Percentiles rank a stretch among this genome's conserved stretches.
phyloP scores from a whole-genome alignment of 2,888 invertebrate species.

The Brachypterus glaber region DNA sequence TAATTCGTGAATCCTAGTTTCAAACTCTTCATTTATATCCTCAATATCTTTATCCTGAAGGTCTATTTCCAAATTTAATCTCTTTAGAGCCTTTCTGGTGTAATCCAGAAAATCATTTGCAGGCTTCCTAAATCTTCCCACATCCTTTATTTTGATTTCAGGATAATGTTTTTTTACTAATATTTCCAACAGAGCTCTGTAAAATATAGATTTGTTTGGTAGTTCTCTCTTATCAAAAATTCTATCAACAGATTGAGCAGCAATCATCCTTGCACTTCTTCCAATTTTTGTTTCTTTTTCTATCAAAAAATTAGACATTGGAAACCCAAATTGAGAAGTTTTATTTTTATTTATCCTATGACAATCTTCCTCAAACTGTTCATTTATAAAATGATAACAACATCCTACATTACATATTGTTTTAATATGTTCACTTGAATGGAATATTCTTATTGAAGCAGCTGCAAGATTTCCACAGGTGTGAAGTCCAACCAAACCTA shows the following conservation, averaged over 20 bases:
- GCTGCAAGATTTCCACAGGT: conserved; percentile 81
- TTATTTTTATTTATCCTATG: conserved; percentile 1
- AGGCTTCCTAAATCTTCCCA: conserved; percentile 45
- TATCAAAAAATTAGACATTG: conserved; percentile 54
- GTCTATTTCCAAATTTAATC: conserved; percentile 47
- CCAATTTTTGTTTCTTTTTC: conserved; percentile 48
- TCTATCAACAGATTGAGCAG: conserved; percentile 73
- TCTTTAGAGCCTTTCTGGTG: conserved; percentile 54
- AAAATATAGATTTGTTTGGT: conserved; percentile 59
- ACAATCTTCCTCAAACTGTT: conserved; percentile 39
- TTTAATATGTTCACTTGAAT: conserved; percentile 43
- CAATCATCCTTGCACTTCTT: conserved; percentile 75
- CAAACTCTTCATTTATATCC: conserved; percentile 36
- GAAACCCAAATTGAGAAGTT: conserved; percentile 46
- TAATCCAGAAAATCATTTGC: conserved; percentile 60
- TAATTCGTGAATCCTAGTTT: conserved; percentile 48
- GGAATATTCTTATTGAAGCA: conserved; percentile 61
- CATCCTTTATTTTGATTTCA: conserved; percentile 44
- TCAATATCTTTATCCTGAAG: conserved; percentile 41
- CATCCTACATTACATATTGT: conserved; percentile 77
- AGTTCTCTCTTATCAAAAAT: conserved; percentile 47
- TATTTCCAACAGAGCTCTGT: conserved; percentile 67
- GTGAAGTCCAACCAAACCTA: conserved; percentile 69
- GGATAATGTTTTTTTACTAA: conserved; percentile 41
- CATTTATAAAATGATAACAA: conserved; percentile 76